phyloP scores from a whole-genome alignment of 2,113 vertebrate species.

The Cichladusa arquata region DNA sequence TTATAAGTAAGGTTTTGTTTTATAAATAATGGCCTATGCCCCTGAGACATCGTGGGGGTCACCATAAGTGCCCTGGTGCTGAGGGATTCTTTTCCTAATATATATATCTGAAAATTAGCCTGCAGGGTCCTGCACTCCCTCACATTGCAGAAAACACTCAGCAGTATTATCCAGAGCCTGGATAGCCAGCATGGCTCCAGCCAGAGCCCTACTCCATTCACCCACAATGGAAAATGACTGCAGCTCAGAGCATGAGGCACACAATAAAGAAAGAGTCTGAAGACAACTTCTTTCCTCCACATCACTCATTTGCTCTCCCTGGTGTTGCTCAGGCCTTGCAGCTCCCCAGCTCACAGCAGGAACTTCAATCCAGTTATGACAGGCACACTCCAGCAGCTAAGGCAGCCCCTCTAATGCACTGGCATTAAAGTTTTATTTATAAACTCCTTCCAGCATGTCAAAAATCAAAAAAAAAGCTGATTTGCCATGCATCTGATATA shows the following conservation, averaged over 20 bases:
- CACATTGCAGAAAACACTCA: neutral
- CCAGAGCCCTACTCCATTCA: fast-evolving
- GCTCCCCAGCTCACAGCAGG: neutral
- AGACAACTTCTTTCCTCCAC: neutral
- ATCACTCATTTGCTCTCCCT: neutral
- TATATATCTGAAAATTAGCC: neutral
- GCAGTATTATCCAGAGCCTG: neutral
- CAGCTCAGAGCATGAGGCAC: neutral
- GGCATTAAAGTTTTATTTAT: neutral
- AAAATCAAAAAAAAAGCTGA: constrained; percentile 32
- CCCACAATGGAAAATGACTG: neutral
- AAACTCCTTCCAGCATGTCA: constrained; percentile 1
- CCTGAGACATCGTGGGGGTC: neutral
- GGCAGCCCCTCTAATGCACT: neutral
- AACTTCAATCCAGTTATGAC: neutral
- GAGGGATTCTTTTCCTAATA: neutral
- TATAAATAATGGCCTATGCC: neutral
- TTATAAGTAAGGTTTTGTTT: neutral
- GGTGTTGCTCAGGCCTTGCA: neutral
- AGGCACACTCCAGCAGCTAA: neutral
- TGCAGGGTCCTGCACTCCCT: neutral
- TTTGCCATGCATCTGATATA: constrained; percentile 28
- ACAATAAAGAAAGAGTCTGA: neutral
- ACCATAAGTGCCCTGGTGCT: fast-evolving
- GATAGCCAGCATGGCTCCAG: neutral